Percentiles rank a stretch among this genome's conserved stretches.
Evolutionary conservation across 2,888 invertebrate genomes (phyloP).

Genomic region (Melanotus villosus): DNA sequence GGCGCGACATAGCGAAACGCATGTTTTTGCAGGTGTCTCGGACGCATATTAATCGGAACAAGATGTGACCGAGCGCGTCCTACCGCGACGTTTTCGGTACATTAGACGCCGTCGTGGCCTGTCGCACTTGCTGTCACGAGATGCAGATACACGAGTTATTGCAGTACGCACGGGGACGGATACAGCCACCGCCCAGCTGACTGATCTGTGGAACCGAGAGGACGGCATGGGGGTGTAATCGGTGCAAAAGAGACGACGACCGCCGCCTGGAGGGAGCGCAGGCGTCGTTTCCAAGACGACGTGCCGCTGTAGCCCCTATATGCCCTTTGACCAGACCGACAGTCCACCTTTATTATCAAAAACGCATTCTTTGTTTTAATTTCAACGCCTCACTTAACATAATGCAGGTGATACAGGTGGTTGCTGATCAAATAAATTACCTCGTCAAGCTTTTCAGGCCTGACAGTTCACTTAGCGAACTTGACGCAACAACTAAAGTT

Average conservation of each 20-base stretch:
- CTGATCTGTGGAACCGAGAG: conserved; percentile 65
- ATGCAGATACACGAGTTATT: conserved; percentile 55
- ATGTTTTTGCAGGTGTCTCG: conserved; percentile 10
- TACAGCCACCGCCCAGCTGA: conserved; percentile 71
- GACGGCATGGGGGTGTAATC: conserved; percentile 59
- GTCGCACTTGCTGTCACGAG: conserved; percentile 49
- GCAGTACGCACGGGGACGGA: conserved; percentile 60
- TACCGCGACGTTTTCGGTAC: conserved; percentile 40
- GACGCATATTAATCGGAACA: conserved; percentile 31
- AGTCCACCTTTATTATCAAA: conserved; percentile 46
- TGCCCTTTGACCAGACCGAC: conserved; percentile 48
- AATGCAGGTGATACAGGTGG: conserved; percentile 50
- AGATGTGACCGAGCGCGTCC: conserved; percentile 35
- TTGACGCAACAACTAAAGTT: too few relatives aligned
- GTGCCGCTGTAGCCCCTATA: conserved; percentile 47
- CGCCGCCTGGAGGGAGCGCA: conserved; percentile 60
- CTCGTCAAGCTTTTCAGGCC: neutral
- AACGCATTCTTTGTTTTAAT: conserved; percentile 49
- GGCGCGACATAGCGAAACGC: conserved; percentile 37
- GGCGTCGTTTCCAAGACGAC: conserved; percentile 66
- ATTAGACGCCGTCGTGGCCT: conserved; percentile 37
- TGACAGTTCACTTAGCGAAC: neutral
- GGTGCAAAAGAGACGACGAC: conserved; percentile 56
- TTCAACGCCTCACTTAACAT: conserved; percentile 10
- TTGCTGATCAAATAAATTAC: conserved; percentile 37